A percentile compares a stretch with the other conserved stretches of the same genome.
Conservation (phyloP, 1,140 invertebrate genomes). For the Tribolium madens region DNA sequence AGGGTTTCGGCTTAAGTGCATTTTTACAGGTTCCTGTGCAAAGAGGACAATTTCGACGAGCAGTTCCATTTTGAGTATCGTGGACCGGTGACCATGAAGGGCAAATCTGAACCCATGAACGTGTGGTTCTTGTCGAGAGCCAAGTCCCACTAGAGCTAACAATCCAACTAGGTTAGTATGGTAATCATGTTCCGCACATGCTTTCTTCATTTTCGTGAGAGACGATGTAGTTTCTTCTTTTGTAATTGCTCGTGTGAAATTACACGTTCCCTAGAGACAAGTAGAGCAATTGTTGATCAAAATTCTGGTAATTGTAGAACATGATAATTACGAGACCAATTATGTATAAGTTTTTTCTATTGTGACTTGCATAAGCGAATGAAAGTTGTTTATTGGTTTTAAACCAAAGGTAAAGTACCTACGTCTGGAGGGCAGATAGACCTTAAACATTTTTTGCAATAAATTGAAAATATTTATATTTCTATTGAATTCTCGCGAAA, state of each 20-base stretch:
- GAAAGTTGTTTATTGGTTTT: too few species aligned
- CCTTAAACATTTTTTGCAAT: too few species aligned
- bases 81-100: constrained; percentile 93
- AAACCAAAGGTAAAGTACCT: too few species aligned
- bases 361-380: too few species aligned
- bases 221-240: background rate
- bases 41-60: constrained; percentile 86
- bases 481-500: too few species aligned
- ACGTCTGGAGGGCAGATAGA: too few species aligned
- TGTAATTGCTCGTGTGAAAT: constrained; percentile 40
- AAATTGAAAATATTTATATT: too few species aligned
- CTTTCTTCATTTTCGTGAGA: constrained; percentile 46
- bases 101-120: constrained; percentile 94
- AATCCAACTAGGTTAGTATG: constrained; percentile 42
- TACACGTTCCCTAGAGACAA: constrained; percentile 31
- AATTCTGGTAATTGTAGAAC: constrained; percentile 32
- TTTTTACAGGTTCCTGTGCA: constrained; percentile 79
- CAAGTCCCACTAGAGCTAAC: constrained; percentile 15
- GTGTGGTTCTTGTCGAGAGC: constrained; percentile 87
- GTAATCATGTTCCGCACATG: constrained; percentile 14
- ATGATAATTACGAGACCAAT: constrained; percentile 1
- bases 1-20: background rate
- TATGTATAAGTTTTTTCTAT: background rate
- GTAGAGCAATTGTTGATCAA: background rate
- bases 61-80: constrained; percentile 89